phyloP scores from a whole-genome alignment of 2,888 invertebrate species.

The Ophioninae sp. region DNA sequence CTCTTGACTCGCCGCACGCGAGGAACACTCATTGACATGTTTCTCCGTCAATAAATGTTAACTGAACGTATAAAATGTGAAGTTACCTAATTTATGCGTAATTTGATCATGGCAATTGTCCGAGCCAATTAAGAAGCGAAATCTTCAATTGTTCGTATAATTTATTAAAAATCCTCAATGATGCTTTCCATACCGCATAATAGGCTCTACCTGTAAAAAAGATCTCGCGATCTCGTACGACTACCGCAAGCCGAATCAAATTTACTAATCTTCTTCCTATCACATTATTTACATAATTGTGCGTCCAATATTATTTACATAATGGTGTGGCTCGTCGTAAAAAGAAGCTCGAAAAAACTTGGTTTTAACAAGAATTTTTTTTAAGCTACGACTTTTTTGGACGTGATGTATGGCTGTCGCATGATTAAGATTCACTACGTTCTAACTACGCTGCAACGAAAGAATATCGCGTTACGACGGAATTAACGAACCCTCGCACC shows the following conservation, averaged over 20 bases:
- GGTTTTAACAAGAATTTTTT: background rate
- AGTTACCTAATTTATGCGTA: background rate
- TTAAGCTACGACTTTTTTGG: background rate
- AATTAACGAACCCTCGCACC: constrained; percentile 34
- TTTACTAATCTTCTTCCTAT: background rate
- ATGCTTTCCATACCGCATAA: background rate
- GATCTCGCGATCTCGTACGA: background rate
- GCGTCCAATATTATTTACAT: background rate
- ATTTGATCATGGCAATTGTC: background rate
- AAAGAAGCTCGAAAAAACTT: background rate
- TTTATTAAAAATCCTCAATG: background rate
- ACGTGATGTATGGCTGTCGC: background rate
- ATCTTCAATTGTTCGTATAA: background rate
- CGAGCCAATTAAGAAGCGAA: background rate
- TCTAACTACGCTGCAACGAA: constrained; percentile 8
- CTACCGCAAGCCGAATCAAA: background rate
- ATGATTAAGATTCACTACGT: constrained; percentile 29
- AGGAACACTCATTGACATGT: background rate
- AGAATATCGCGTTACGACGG: constrained; percentile 1
- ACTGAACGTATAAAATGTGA: background rate
- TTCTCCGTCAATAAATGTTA: background rate
- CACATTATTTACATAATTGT: background rate
- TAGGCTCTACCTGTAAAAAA: background rate
- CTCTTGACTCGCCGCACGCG: background rate
- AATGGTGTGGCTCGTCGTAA: background rate